These are phyloP conservation scores for Laodelphax striatellus DNA, from an alignment of 1,140 invertebrate species.

Conservation along the genomic window DNA sequence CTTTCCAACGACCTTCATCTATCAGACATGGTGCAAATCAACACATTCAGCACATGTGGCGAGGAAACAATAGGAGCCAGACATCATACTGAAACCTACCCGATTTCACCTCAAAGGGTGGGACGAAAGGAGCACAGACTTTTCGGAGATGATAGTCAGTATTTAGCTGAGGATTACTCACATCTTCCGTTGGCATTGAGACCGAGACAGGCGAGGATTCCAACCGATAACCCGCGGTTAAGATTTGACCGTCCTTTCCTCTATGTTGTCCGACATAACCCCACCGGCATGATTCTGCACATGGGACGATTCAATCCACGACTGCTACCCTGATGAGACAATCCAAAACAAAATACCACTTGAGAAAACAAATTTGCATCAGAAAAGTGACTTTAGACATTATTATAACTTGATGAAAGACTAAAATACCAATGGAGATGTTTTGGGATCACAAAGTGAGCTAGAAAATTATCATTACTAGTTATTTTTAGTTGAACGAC, in stretches of 20 bases:
- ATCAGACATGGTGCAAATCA: constrained; percentile 65
- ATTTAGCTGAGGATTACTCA: constrained; percentile 8
- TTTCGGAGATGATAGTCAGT: neutral
- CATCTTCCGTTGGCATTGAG: constrained; percentile 46
- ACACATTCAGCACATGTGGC: constrained; percentile 66
- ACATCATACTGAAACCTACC: constrained; percentile 68
- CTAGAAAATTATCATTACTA: no score
- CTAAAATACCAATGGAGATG: no score
- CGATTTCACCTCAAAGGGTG: constrained; percentile 41
- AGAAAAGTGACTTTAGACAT: no score
- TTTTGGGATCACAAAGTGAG: no score
- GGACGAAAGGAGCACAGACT: constrained; percentile 11
- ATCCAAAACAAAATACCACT: neutral
- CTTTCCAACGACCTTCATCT: constrained; percentile 58
- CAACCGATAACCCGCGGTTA: constrained; percentile 51
- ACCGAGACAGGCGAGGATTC: constrained; percentile 54
- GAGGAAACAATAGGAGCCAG: constrained; percentile 55
- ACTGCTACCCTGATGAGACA: constrained; percentile 44
- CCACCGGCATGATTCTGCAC: constrained; percentile 71
- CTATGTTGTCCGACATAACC: constrained; percentile 76
- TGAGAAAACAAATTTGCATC: no score
- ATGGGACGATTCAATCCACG: constrained; percentile 75
- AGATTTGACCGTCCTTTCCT: constrained; percentile 75
- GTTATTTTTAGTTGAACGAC: no score
- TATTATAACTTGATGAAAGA: no score